These are phyloP conservation scores for Dorcus parallelipipedus DNA, from an alignment of 2,888 invertebrate genomes.

Conservation along the genomic window DNA sequence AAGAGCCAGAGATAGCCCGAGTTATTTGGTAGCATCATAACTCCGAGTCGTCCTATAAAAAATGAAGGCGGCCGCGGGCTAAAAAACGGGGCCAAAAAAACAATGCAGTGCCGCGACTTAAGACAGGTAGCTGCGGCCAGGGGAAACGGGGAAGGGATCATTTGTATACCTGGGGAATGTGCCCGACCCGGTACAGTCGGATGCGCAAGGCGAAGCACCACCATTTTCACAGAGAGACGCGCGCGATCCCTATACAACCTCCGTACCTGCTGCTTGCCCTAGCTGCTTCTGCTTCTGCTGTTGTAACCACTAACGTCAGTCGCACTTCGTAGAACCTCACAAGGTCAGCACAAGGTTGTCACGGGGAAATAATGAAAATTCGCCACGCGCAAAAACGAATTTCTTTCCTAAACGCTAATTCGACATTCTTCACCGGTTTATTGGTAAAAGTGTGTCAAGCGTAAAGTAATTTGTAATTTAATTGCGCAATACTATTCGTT, in stretches of 20 bases:
- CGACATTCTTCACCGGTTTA: too few species aligned
- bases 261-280: neutral
- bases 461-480: too few species aligned
- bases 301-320: slow-evolving; percentile 5
- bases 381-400: neutral
- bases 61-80: slow-evolving; percentile 39
- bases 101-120: slow-evolving; percentile 46
- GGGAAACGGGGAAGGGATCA: slow-evolving; percentile 44
- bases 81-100: slow-evolving; percentile 34
- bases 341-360: slow-evolving; percentile 18
- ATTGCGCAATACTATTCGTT: too few species aligned
- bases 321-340: slow-evolving; percentile 12
- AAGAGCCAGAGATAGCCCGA: slow-evolving; percentile 5
- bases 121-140: slow-evolving; percentile 48
- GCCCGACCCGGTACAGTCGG: slow-evolving; percentile 48
- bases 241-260: slow-evolving; percentile 1
- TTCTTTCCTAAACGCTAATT: too few species aligned
- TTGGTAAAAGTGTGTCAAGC: too few species aligned
- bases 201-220: slow-evolving; percentile 5
- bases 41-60: slow-evolving; percentile 33
- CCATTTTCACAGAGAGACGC: neutral
- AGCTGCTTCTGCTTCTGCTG: slow-evolving; percentile 1
- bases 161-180: slow-evolving; percentile 52
- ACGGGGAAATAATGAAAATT: slow-evolving; percentile 14
- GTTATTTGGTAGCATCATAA: slow-evolving; percentile 34